Evolutionary conservation across 2,797 vertebrate genomes (phyloP).

Genomic region (Pachyuromys duprasi): DNA sequence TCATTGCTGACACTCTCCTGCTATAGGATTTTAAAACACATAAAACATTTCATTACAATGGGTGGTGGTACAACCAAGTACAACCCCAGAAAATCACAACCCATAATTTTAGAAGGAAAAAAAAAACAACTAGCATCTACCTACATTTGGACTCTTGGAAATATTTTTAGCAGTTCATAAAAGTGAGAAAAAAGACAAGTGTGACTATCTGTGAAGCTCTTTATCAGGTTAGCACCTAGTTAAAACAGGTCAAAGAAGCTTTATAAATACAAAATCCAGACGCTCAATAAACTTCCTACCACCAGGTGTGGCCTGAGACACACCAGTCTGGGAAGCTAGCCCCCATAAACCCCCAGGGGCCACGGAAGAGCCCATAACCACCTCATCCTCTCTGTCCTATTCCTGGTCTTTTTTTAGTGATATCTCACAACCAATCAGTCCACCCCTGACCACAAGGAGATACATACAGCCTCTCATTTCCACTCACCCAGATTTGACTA

Average conservation of each 20-base stretch:
- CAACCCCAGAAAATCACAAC: slow-evolving; percentile 41
- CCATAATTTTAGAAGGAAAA: slow-evolving; percentile 51
- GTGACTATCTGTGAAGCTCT: slow-evolving; percentile 75
- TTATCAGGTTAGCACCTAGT: slow-evolving; percentile 85
- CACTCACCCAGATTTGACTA: slow-evolving; percentile 47
- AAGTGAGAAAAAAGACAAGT: slow-evolving; percentile 81
- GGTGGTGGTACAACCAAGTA: not conserved
- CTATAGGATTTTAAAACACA: slow-evolving; percentile 39
- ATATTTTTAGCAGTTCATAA: slow-evolving; percentile 83
- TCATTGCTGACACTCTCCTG: not conserved
- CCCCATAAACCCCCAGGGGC: slow-evolving; percentile 72
- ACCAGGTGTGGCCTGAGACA: slow-evolving; percentile 79
- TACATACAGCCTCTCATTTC: slow-evolving; percentile 44
- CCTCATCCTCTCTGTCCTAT: not conserved
- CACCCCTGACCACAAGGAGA: slow-evolving; percentile 38
- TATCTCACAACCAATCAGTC: slow-evolving; percentile 51
- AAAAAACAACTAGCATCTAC: not conserved
- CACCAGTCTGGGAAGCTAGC: slow-evolving; percentile 69
- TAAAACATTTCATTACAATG: slow-evolving; percentile 10
- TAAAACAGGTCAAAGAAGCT: slow-evolving; percentile 80
- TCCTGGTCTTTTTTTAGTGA: slow-evolving; percentile 55
- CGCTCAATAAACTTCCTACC: slow-evolving; percentile 77
- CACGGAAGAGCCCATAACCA: slow-evolving; percentile 47
- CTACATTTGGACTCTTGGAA: slow-evolving; percentile 71
- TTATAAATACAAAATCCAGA: slow-evolving; percentile 80